Base-by-base conservation (phyloP, 2,888 invertebrate genomes). In the Cephus spinipes region DNA sequence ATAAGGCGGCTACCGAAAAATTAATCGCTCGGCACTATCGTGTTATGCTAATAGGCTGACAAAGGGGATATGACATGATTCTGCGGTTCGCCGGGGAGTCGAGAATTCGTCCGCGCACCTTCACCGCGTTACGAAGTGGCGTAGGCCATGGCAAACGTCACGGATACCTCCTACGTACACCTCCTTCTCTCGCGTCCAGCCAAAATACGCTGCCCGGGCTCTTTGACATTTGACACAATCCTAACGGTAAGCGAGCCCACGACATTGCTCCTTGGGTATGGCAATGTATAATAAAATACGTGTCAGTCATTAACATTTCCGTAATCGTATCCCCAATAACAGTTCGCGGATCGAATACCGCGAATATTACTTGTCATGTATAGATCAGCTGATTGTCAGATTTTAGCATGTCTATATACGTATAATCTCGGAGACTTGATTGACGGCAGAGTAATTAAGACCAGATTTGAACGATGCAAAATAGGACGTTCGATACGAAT, bases 221-320 rank as follows among this genome's bases (percentile, higher is more conserved):
- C 73, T 80, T 79, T 81, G 80, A 80, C 79, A 81, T 81, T 81
- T 81, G 81, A 80, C 81, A 80, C 81, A 79, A 68, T 35, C 73
- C 73, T 74, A 77, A 76, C 75, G 79, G 79, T 40, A 74, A n/a
- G 68, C 33, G 69, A n/a, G 33, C 15, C 71, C 15, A 55, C 71
- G 12, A 6, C 4, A 31, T 32, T 71, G 71, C 71, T 71, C 31
- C 71, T 31, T 12, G n/a, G 12, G 33, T 33, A 33, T 3, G 71
- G 33, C 32, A 71, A 11, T 31, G 71, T 71, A 33, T 11, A 71
- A 71, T 31, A 33, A n/a, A 71, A 31, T 71, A 32, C 12, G 71
- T 23, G 71, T 15, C 71, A 33, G 71, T 33, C 31, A 71, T 31
- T 33, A 33, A 33, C 12, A 71, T 71, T 33, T 71, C 33, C 33